Evolutionary conservation across 2,888 invertebrate species (phyloP).

Genomic region (Rhamnusium bicolor): DNA sequence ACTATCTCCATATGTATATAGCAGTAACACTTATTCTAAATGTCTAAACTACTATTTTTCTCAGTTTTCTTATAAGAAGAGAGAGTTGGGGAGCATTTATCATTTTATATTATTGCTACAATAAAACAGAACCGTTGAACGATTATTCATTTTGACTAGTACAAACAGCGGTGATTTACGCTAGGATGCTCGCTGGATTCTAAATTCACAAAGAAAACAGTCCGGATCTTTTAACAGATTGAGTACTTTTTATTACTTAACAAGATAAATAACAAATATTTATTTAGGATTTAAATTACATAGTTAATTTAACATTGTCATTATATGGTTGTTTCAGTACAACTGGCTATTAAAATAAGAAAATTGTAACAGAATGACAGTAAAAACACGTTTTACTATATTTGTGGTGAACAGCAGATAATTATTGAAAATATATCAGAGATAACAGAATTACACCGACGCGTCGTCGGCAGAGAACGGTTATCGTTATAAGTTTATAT

Average conservation of each 20-base stretch:
- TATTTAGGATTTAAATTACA: background rate
- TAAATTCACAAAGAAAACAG: constrained; percentile 48
- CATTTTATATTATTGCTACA: constrained; percentile 67
- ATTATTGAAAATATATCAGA: too few species aligned
- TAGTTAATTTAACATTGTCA: constrained; percentile 13
- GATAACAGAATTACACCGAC: too few species aligned
- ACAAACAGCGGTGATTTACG: constrained; percentile 68
- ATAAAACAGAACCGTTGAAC: constrained; percentile 64
- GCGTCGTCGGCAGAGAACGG: too few species aligned
- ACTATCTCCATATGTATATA: background rate
- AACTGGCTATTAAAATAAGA: background rate
- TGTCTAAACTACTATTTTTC: constrained; percentile 1
- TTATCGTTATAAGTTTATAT: too few species aligned
- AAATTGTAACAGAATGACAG: background rate
- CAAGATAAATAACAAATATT: constrained; percentile 22
- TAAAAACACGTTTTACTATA: background rate
- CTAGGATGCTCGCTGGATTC: constrained; percentile 63
- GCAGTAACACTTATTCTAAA: background rate
- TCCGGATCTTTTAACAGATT: constrained; percentile 40
- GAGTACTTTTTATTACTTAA: constrained; percentile 22
- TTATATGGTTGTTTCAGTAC: background rate
- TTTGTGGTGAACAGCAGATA: too few species aligned
- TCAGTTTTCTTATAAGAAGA: constrained; percentile 11
- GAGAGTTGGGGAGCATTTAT: constrained; percentile 58
- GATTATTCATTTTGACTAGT: constrained; percentile 67